phyloP scores from a whole-genome alignment of 2,797 vertebrate genomes.

The Fundulus diaphanus region DNA sequence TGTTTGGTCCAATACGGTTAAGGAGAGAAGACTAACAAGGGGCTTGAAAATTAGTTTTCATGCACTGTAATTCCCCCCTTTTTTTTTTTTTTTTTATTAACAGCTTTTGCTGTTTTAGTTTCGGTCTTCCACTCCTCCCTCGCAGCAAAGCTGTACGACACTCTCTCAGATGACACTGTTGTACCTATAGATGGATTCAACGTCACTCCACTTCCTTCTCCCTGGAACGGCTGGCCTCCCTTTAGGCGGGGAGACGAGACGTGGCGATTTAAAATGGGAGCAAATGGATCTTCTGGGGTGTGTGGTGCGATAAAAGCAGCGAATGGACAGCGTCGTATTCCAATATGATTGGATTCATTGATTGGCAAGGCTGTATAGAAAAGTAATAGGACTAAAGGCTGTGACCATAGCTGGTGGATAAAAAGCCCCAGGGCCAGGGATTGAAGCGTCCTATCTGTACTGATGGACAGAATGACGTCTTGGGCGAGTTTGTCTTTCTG shows the following conservation, averaged over 20 bases:
- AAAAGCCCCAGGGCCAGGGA: background rate
- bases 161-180: conserved; percentile 62
- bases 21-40: conserved; percentile 50
- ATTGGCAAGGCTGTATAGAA: background rate
- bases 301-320: background rate
- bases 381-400: background rate
- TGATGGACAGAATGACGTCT: background rate
- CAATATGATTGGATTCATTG: background rate
- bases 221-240: background rate
- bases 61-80: conserved; percentile 73
- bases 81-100: too few species aligned
- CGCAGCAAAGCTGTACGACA: conserved; percentile 76
- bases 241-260: background rate
- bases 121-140: conserved; percentile 74
- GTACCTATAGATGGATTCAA: conserved; percentile 18
- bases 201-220: conserved; percentile 1
- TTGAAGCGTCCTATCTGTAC: background rate
- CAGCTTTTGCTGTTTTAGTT: conserved; percentile 60
- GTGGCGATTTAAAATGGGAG: background rate
- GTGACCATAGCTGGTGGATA: background rate
- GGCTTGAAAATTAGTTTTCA: conserved; percentile 49
- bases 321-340: background rate
- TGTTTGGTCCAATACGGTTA: conserved; percentile 65
- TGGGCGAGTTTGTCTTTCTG: background rate
- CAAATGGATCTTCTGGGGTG: background rate